Conservation (phyloP, 2,797 vertebrate species). For the Hemitrygon akajei region DNA sequence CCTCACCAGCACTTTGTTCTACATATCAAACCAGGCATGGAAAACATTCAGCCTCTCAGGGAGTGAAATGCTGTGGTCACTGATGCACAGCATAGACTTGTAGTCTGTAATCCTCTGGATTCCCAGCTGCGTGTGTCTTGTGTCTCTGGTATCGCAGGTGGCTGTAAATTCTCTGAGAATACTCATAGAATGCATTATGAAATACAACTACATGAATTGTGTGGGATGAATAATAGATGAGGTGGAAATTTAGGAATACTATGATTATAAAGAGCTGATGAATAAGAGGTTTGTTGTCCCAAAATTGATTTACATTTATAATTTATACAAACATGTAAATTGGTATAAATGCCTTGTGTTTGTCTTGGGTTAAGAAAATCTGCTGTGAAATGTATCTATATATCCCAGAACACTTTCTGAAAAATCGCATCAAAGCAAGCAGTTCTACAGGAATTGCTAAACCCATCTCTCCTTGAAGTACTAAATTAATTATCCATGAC, state of each 20-base stretch:
- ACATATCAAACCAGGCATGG: too few relatives aligned
- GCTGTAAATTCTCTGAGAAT: too few relatives aligned
- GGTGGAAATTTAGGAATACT: background rate
- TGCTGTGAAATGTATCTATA: conserved; percentile 1
- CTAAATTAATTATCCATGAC: conserved; percentile 31
- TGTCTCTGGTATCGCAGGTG: too few relatives aligned
- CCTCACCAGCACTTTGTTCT: too few relatives aligned
- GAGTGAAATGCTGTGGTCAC: too few relatives aligned
- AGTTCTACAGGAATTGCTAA: background rate
- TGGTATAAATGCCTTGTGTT: background rate
- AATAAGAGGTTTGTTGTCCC: background rate
- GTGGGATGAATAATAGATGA: background rate
- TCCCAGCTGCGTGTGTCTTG: too few relatives aligned
- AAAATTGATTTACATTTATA: background rate
- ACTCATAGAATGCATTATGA: background rate
- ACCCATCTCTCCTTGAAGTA: background rate
- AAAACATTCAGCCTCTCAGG: too few relatives aligned
- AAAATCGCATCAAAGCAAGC: background rate
- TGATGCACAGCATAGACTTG: too few relatives aligned
- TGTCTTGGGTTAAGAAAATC: background rate
- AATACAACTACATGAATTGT: background rate
- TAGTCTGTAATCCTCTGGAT: too few relatives aligned
- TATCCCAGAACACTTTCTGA: background rate
- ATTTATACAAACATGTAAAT: conserved; percentile 19
- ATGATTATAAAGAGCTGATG: background rate